Conservation (phyloP, 2,888 invertebrate genomes). For the Minunthozetes semirufus region DNA sequence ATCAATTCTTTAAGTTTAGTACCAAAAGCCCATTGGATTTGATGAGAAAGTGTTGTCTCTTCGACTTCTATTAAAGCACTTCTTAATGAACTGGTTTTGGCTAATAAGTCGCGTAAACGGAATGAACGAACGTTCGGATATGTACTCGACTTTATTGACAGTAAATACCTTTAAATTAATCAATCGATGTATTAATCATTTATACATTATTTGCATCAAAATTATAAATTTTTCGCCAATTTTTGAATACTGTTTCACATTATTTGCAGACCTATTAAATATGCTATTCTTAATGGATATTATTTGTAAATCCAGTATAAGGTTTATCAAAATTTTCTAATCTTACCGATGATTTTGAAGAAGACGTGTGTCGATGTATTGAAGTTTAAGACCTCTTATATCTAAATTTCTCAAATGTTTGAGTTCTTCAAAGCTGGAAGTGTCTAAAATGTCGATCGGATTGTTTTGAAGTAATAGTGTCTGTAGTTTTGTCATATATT, state of each 20-base stretch:
- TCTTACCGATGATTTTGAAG: conserved; percentile 42
- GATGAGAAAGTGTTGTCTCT: conserved; percentile 65
- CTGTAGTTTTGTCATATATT: conserved; percentile 63
- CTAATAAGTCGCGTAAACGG: conserved; percentile 42
- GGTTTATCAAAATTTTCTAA: too few relatives aligned
- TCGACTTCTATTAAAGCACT: conserved; percentile 59
- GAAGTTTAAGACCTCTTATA: conserved; percentile 42
- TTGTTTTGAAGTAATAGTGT: conserved; percentile 72
- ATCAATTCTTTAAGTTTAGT: conserved; percentile 71
- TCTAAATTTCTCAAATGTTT: conserved; percentile 67
- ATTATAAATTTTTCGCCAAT: too few relatives aligned
- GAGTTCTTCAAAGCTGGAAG: conserved; percentile 53
- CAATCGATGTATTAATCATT: neutral
- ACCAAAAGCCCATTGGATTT: conserved; percentile 67
- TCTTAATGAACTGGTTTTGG: conserved; percentile 40
- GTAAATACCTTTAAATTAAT: conserved; percentile 39
- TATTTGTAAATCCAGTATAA: too few relatives aligned
- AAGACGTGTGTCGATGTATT: conserved; percentile 41
- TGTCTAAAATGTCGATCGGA: conserved; percentile 57
- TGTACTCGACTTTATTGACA: conserved; percentile 42
- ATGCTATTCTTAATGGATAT: too few relatives aligned
- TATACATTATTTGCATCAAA: neutral
- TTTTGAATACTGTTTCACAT: too few relatives aligned
- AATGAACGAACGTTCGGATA: conserved; percentile 43
- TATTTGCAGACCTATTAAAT: too few relatives aligned